Percentiles rank a stretch among this genome's conserved stretches.
Evolutionary conservation across 2,113 vertebrate genomes (phyloP).

Genomic region (Mesocricetus auratus): DNA sequence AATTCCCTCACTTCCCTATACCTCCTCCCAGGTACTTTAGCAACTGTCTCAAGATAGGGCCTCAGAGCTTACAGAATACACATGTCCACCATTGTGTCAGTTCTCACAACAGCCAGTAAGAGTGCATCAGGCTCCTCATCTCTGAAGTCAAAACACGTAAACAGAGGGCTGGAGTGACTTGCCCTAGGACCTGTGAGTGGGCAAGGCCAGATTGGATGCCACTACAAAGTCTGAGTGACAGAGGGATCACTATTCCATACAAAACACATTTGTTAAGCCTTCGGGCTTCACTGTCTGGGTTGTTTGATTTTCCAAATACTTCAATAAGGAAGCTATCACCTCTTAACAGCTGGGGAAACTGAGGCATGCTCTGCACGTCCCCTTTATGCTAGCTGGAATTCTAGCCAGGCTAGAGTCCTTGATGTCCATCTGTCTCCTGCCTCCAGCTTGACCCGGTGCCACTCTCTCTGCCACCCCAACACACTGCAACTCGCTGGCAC

Average conservation of each 20-base stretch:
- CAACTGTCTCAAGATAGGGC: background rate
- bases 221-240: background rate
- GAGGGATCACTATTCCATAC: background rate
- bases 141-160: background rate
- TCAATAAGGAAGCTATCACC: background rate
- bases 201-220: background rate
- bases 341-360: background rate
- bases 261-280: no score
- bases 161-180: background rate
- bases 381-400: background rate
- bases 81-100: background rate
- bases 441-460: background rate
- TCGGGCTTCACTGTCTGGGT: background rate
- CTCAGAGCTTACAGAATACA: background rate
- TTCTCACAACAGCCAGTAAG: rapidly evolving
- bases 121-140: background rate
- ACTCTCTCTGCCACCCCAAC: background rate
- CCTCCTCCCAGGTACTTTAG: background rate
- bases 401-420: background rate
- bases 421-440: no score
- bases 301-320: background rate
- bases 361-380: background rate
- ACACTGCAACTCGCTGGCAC: rapidly evolving
- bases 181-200: background rate
- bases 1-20: background rate